Percentiles rank a stretch among this genome's conserved stretches.
Conservation (phyloP, 2,113 vertebrate genomes). For the Cyprinodon tularosa region DNA sequence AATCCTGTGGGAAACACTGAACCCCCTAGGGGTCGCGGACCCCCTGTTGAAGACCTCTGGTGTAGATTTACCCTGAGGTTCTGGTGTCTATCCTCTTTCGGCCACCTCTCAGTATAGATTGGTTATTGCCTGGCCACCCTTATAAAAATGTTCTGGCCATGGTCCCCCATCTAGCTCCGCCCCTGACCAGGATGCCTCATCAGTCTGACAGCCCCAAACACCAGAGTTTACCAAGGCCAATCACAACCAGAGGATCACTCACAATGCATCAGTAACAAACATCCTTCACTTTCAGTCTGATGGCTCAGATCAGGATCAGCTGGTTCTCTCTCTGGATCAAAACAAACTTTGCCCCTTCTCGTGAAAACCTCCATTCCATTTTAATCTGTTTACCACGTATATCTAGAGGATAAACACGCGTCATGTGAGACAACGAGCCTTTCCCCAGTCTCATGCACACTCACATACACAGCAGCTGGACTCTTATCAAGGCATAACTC, state of each 20-base stretch:
- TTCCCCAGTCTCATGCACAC: no score
- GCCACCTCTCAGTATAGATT: no score
- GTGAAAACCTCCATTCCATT: slow-evolving; percentile 5
- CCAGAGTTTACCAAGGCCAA: slow-evolving; percentile 15
- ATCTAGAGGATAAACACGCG: slow-evolving; percentile 36
- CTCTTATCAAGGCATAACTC: slow-evolving; percentile 23
- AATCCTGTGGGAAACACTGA: no score
- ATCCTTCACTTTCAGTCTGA: background rate
- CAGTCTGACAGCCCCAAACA: slow-evolving; percentile 15
- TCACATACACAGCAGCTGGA: background rate
- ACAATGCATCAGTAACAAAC: slow-evolving; percentile 33
- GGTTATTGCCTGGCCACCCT: no score
- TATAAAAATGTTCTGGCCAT: no score
- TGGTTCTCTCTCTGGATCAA: background rate
- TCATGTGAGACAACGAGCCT: slow-evolving; percentile 2
- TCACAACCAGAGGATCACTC: slow-evolving; percentile 29
- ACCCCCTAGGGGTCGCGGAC: no score
- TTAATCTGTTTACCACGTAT: background rate
- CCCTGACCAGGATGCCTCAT: background rate
- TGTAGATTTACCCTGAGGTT: no score
- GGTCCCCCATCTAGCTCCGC: no score
- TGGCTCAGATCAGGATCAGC: background rate
- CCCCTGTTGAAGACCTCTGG: no score
- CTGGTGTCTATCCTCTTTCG: no score
- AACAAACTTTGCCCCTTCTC: background rate